phyloP scores from a whole-genome alignment of 2,797 vertebrate species.

The Sebastes iracundus region DNA sequence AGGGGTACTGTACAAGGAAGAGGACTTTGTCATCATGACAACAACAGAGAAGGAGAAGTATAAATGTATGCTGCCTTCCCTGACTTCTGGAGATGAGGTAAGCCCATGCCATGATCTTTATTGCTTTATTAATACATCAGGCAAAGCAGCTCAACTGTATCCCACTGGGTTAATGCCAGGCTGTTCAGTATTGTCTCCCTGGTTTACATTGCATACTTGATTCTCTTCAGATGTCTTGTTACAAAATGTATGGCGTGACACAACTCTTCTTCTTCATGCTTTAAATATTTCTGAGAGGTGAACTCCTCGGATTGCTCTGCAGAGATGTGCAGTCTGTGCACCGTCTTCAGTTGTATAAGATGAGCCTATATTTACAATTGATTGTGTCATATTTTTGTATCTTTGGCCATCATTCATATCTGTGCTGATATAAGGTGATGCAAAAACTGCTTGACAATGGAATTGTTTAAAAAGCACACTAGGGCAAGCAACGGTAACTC shows the following conservation, averaged over 20 bases:
- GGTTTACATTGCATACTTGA: background rate
- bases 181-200: too few species aligned
- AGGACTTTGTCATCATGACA: conserved; percentile 97
- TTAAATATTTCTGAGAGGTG: background rate
- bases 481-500: background rate
- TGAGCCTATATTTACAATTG: background rate
- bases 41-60: conserved; percentile 96
- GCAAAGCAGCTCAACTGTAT: background rate
- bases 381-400: background rate
- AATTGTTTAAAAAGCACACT: background rate
- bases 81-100: conserved; percentile 89
- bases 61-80: conserved; percentile 93
- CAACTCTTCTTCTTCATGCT: background rate
- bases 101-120: conserved; percentile 14
- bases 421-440: background rate
- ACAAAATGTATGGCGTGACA: background rate
- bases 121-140: background rate
- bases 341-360: background rate
- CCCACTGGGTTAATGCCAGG: background rate
- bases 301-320: background rate
- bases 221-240: background rate
- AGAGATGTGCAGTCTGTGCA: background rate
- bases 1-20: conserved; percentile 92
- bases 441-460: background rate
- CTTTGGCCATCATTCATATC: background rate